Percentiles rank a stretch among this genome's conserved stretches.
Conservation (phyloP, 2,888 invertebrate species). For the Odontocerum albicorne region DNA sequence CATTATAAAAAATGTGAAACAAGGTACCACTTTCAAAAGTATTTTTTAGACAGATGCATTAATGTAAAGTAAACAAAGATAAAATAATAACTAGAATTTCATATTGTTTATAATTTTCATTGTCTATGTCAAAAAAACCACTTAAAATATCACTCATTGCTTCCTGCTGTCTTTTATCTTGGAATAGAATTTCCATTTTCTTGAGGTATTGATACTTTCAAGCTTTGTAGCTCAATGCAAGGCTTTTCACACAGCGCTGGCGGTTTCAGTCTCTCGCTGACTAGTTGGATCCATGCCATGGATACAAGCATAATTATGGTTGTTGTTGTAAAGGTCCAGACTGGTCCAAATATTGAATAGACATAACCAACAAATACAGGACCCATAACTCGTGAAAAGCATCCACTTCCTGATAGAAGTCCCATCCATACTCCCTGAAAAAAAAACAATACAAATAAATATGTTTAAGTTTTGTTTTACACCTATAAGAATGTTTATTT, state of each 20-base stretch:
- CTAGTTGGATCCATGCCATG: slow-evolving; percentile 65
- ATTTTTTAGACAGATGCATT: no score
- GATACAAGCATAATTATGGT: slow-evolving; percentile 70
- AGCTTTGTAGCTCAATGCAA: slow-evolving; percentile 36
- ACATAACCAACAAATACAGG: slow-evolving; percentile 80
- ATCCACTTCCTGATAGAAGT: slow-evolving; percentile 81
- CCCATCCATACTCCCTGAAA: slow-evolving; percentile 86
- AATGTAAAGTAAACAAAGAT: no score
- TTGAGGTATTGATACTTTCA: slow-evolving; percentile 31
- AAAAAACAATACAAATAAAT: no score
- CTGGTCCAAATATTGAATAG: slow-evolving; percentile 77
- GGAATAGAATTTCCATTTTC: slow-evolving; percentile 6
- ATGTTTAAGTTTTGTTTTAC: no score
- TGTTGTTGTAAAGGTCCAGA: slow-evolving; percentile 78
- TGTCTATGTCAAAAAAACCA: no score
- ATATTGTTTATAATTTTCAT: no score
- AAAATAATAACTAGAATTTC: no score
- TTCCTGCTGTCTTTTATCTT: no score
- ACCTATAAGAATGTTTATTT: no score
- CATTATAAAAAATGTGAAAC: no score
- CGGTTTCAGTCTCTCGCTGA: slow-evolving; percentile 55
- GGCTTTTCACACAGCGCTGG: slow-evolving; percentile 40
- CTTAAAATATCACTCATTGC: no score
- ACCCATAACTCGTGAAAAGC: slow-evolving; percentile 79
- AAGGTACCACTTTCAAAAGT: no score